phyloP scores from a whole-genome alignment of 2,113 vertebrate species.

The Gymnorhina tibicen region DNA sequence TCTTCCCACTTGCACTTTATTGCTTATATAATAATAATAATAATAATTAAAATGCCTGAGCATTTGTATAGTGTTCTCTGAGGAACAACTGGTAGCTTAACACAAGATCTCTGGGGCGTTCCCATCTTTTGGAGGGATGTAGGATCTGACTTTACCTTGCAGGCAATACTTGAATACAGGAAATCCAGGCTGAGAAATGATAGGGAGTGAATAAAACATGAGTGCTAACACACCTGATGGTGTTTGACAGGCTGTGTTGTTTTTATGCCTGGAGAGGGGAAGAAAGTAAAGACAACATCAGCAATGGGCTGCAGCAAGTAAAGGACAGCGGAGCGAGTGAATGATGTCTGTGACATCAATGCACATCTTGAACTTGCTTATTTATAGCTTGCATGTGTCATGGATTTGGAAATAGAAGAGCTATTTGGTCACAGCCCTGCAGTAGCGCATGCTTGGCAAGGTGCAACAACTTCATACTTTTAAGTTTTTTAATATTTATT shows the following conservation, averaged over 20 bases:
- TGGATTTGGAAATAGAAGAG: not conserved
- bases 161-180: not conserved
- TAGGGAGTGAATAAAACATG: not conserved
- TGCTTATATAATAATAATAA: not conserved
- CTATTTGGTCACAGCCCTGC: not conserved
- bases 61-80: not conserved
- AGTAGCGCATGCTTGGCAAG: not conserved
- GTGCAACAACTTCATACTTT: not conserved
- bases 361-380: not conserved
- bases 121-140: not conserved
- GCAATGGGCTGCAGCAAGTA: not conserved
- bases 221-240: not conserved
- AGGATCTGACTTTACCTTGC: not conserved
- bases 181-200: not conserved
- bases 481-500: not conserved
- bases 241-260: accelerated
- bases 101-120: not conserved
- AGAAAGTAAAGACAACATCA: not conserved
- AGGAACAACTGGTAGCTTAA: not conserved
- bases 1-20: not conserved
- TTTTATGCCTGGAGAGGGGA: not conserved
- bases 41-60: not conserved
- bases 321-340: accelerated
- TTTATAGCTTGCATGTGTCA: slow-evolving; percentile 9
- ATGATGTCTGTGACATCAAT: not conserved